Evolutionary conservation across 2,113 vertebrate species (phyloP), one percentile per base, ranked within the genome.

Genomic region (Collichthys lucidus): DNA sequence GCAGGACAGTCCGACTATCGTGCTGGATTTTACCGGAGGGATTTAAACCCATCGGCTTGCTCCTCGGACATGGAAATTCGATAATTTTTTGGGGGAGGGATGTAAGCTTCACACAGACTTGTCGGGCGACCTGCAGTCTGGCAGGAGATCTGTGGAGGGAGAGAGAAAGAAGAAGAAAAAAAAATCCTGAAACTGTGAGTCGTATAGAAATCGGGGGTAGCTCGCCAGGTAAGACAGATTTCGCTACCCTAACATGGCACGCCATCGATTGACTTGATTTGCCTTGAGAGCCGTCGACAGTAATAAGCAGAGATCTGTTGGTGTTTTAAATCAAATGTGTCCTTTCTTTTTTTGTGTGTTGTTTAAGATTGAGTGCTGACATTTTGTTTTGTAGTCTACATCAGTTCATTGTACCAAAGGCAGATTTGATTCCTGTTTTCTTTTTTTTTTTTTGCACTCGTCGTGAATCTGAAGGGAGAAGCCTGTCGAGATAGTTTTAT

Each of bases 211-310:
- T 88, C 69, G 72, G 62, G 65, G 80, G 77, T 80, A 61, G 86
- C 85, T 89, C 74, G 56, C 74, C 92, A 94, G 92, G 91, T 94
- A 92, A 91, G 87, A 82, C 57, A 49, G 82, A 77, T 87, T 85
- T 72, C 55, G 71, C 82, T 64, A 79, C 66, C 53, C 61, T 50
- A 82, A 88, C 73, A 74, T 83, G 83, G 67, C 76, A 86, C 86
- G 75, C 80, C 87, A 75, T 89, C 67, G 82, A 83, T 68, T 82
- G 74, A 76, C 64, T 85, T 83, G 67, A 78, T 84, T 69, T 88
- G 83, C 44, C 77, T 63, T 88, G 59, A 79, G 69, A 85, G 47
- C 61, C 73, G 52, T 74, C 74, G 77, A 83, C 74, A 66, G 52
- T 50, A 62, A 79, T 77, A 40, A 40, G 35, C 42, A 56, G 82